Conservation (phyloP, 2,113 vertebrate genomes). For the Thinocorus orbignyianus region DNA sequence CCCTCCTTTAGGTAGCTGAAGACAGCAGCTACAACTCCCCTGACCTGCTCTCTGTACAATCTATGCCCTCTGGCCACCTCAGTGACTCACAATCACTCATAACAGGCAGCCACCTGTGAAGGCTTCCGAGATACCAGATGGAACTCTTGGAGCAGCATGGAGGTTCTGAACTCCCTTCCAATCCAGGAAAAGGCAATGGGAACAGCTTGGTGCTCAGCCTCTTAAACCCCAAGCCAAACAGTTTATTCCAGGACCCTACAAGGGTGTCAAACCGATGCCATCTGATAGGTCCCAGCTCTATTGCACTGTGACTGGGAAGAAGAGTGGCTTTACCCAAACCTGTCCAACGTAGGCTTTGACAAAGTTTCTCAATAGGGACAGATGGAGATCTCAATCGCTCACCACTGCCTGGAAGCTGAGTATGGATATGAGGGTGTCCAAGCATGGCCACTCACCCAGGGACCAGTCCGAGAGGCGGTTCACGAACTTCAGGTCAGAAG, state of each 20-base stretch:
- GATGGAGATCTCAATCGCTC: background rate
- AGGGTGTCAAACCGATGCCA: background rate
- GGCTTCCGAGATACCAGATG: background rate
- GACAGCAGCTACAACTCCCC: background rate
- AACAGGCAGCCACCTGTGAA: background rate
- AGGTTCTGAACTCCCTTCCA: background rate
- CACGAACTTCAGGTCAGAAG: slow-evolving; percentile 86
- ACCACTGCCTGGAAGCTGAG: background rate
- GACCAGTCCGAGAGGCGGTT: slow-evolving; percentile 89
- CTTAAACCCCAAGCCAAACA: background rate
- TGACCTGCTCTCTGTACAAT: background rate
- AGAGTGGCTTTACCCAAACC: background rate
- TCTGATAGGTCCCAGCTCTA: background rate
- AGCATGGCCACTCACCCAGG: slow-evolving; percentile 76
- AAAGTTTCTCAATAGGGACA: background rate
- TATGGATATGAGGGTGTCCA: rapidly evolving
- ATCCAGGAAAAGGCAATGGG: background rate
- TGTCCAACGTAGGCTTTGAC: background rate
- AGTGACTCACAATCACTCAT: background rate
- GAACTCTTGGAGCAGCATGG: background rate
- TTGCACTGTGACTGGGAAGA: rapidly evolving
- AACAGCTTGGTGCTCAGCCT: background rate
- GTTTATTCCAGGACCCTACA: background rate
- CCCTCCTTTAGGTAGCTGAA: background rate
- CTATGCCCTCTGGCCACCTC: background rate